These are phyloP conservation scores for Sebastes baramenuke DNA, from an alignment of 2,797 vertebrate genomes.

Conservation along the genomic window DNA sequence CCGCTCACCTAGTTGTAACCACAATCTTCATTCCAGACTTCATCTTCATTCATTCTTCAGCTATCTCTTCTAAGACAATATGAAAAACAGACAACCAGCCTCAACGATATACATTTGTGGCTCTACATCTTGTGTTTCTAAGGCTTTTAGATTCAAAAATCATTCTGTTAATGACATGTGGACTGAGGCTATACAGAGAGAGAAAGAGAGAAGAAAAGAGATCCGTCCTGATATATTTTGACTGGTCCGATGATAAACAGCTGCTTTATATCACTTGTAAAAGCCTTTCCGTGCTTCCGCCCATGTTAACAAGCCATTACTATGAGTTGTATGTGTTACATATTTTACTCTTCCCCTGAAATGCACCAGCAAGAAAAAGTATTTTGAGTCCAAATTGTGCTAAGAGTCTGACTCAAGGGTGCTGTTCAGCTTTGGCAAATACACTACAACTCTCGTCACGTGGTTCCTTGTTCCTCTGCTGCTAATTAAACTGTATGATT, in stretches of 20 bases:
- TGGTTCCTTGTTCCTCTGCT: constrained; percentile 9
- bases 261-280: constrained; percentile 89
- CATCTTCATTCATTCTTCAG: neutral
- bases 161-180: constrained; percentile 87
- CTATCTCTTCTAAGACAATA: constrained; percentile 5
- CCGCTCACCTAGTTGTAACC: neutral
- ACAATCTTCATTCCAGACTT: neutral
- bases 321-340: constrained; percentile 81
- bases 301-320: constrained; percentile 89
- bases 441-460: neutral
- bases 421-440: neutral
- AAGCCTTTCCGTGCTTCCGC: constrained; percentile 88
- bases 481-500: constrained; percentile 48
- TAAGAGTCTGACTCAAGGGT: neutral
- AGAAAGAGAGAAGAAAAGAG: constrained; percentile 54
- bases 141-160: constrained; percentile 80
- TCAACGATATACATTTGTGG: constrained; percentile 19
- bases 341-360: constrained; percentile 79
- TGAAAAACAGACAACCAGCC: neutral
- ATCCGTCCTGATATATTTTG: constrained; percentile 86
- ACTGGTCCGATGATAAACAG: constrained; percentile 85
- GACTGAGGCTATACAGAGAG: constrained; percentile 30
- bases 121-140: constrained; percentile 50
- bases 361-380: neutral
- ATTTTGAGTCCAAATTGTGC: constrained; percentile 15